Evolutionary conservation across 2,888 invertebrate species (phyloP), one percentile per base, ranked within the genome.

Genomic region (Bombylius major): DNA sequence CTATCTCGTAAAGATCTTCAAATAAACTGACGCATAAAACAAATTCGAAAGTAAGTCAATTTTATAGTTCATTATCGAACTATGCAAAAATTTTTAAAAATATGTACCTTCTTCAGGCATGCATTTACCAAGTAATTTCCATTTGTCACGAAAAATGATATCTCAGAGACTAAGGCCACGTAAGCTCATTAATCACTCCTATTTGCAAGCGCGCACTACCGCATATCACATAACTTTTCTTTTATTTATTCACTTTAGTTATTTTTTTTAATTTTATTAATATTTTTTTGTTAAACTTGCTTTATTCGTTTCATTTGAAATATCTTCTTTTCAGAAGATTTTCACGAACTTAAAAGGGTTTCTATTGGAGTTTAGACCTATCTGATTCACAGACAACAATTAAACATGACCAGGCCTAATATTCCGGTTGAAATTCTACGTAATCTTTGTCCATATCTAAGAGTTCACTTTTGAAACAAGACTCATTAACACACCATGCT

Each of bases 61-160:
- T 23, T 23, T 23, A 23, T 23, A 23, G 23, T 23, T 23, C 23
- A 23, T 23, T 23, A 23, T 23, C 23, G 23, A 23, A 23, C 3
- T 23, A 23, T 23, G 3, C 23, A 23, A 23, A 23, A 23, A 23
- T 23, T 23, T 3, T 23, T 23, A 23, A 2, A 23, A 23, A 23
- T 23, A n/a, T n/a, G n/a, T n/a, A 23, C 23, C 23, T 23, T 23
- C 23, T 23, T 23, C 23, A 23, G 1, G 23, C 23, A 55, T 50
- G 51, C 42, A 44, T 47, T 51, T 42, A 47, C 47, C 56, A 56
- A 59, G 59, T 59, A 59, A 59, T 59, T 59, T 59, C 59, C 54
- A 59, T 59, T 59, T 59, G 59, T 59, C 59, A 59, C 59, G 59
- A 59, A 51, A 59, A 59, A 59, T 59, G 59, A 59, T 59, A 56